Evolutionary conservation across 2,113 vertebrate genomes (phyloP).

Genomic region (Turnix velox): DNA sequence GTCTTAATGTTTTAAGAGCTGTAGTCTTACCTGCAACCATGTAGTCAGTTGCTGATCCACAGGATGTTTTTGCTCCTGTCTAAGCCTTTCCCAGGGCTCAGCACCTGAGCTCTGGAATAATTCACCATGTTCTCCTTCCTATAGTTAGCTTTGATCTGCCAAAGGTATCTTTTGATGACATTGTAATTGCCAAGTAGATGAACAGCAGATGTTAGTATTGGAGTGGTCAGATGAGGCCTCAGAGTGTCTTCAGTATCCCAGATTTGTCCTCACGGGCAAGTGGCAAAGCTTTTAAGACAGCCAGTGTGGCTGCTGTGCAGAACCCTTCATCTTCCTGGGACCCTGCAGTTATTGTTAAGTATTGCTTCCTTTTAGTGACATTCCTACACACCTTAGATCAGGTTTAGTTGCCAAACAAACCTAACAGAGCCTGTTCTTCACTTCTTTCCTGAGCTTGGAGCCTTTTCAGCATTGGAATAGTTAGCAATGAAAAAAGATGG

Average conservation of each 20-base stretch:
- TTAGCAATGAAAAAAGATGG: neutral
- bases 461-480: neutral
- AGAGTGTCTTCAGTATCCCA: neutral
- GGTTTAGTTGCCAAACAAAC: neutral
- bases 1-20: neutral
- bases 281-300: neutral
- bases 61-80: neutral
- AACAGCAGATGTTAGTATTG: neutral
- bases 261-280: neutral
- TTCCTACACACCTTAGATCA: neutral
- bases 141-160: neutral
- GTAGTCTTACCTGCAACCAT: neutral
- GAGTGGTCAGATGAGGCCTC: rapidly evolving
- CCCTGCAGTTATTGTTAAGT: neutral
- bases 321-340: neutral
- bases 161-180: neutral
- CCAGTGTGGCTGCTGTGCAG: neutral
- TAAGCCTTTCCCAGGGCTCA: neutral
- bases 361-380: neutral
- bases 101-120: neutral
- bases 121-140: neutral
- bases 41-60: neutral
- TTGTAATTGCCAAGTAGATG: neutral
- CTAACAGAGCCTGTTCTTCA: neutral
- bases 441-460: neutral